Percentiles rank a stretch among this genome's conserved stretches.
Evolutionary conservation across 2,888 invertebrate genomes (phyloP).

Genomic region (Dryocosmus kuriphilus): DNA sequence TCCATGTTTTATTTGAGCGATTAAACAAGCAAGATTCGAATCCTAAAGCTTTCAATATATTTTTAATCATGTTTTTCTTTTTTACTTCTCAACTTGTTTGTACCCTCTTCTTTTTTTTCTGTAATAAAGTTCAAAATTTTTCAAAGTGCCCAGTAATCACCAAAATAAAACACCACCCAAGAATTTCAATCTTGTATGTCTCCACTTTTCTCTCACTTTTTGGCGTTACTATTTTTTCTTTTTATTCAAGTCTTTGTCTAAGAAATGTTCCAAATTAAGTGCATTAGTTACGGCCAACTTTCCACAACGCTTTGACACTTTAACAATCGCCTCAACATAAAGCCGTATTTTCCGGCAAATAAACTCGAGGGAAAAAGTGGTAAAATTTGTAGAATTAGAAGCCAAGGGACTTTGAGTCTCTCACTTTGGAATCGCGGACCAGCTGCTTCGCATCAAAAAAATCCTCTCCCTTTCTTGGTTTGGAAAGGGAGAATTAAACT

Average conservation of each 20-base stretch:
- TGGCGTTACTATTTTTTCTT: background rate
- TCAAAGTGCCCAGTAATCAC: too few relatives aligned
- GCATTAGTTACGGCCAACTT: background rate
- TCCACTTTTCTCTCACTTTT: too few relatives aligned
- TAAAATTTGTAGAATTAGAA: background rate
- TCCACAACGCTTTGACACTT: background rate
- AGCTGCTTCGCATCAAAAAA: slow-evolving; percentile 19
- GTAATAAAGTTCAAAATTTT: too few relatives aligned
- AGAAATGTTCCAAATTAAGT: background rate
- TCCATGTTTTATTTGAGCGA: too few relatives aligned
- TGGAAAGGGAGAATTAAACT: slow-evolving; percentile 1
- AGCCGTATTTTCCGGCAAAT: slow-evolving; percentile 14
- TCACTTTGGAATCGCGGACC: background rate
- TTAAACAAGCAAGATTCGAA: too few relatives aligned
- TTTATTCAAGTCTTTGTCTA: too few relatives aligned
- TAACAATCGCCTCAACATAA: slow-evolving; percentile 6
- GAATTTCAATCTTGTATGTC: too few relatives aligned
- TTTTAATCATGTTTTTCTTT: too few relatives aligned
- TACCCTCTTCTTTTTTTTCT: too few relatives aligned
- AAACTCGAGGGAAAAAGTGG: slow-evolving; percentile 25
- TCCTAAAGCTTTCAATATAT: too few relatives aligned
- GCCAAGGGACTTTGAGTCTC: slow-evolving; percentile 3
- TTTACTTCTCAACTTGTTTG: too few relatives aligned
- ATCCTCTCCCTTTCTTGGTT: background rate
- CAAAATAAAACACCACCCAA: too few relatives aligned